Evolutionary conservation across 2,797 vertebrate species (phyloP), one percentile per base, ranked within the genome.

Genomic region (Furcifer pardalis): DNA sequence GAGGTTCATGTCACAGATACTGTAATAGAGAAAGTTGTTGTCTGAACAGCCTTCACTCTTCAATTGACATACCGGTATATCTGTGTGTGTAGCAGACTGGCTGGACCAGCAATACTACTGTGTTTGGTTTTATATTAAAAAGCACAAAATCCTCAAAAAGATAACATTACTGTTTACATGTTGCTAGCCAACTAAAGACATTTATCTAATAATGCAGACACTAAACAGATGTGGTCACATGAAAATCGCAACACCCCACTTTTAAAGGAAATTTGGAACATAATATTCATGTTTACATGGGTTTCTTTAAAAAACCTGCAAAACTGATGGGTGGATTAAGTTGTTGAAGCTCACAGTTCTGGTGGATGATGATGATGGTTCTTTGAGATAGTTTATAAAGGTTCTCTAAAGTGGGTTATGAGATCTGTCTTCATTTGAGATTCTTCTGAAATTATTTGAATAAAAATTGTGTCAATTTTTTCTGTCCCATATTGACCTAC

Each of bases 11-110:
- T 98, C 9, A 74, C 97, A 0, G 95, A 97, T 69, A 91, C 96
- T 0, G 97, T 97, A 66, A 95, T 97, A 30, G 97, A 98, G 93
- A 99, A 99, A 86, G 97, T 97, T 27, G 92, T 97, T 0, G 95
- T 96, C 78, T 97, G 95, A 96, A 87, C 63, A 10, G 37, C 13
- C 10, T 78, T 76, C 15, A 86, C 83, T 90, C 83, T 0, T 0
- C 8, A 15, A 63, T 27, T 2, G 27, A 35, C 15, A 37, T 62
- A n/a, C n/a, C n/a, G n/a, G n/a, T n/a, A n/a, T n/a, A n/a, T n/a
- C n/a, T 81, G 30, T 19, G 4, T 30, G 13, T 32, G n/a, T 5
- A 23, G 40, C 52, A 76, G 63, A 46, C 92, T 87, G 84, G 83
- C 90, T 91, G 92, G 90, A 82, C 86, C 89, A 83, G 91, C 49